Base-by-base conservation (phyloP, 2,113 vertebrate species). In the Cariama cristata region DNA sequence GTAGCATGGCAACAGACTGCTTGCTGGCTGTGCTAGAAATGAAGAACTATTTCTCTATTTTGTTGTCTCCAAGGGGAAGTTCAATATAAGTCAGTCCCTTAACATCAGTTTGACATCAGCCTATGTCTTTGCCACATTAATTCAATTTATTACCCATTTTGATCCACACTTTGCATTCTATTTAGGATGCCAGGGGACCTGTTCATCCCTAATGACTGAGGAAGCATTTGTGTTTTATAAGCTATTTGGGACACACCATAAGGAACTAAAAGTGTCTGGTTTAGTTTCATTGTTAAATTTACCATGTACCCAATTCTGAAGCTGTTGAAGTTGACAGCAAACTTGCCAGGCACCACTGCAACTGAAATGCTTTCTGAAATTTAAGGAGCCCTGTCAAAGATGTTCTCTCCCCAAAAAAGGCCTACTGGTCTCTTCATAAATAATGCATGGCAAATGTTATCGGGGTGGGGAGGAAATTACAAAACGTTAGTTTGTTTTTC, bases 221-320 rank as follows among this genome's bases (percentile, higher is more conserved):
- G 93, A 95, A 96, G 86, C 80, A 80, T 97, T 97, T 95, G 91
- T 95, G 83, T 93, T 97, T 97, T 97, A 96, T 94, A 92, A 96
- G 94, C 93, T 97, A 82, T 91, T 96, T 83, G 90, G 83, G 91
- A 94, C 80, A 93, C 62, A 87, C 86, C 83, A 92, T 93, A 96
- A 95, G 90, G 94, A 97, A 93, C 90, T 93, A 66, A 94, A 96
- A 93, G 86, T 71, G 72, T 90, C 91, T 93, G 55, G 62, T 91
- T 96, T 95, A 93, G 96, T 95, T 95, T 86, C 83, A 66, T 69
- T 95, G 88, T 93, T 93, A 92, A 96, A 96, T 91, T 96, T 96
- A 95, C 81, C 80, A 86, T 45, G 87, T 85, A 74, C 42, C 67
- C 52, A 85, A 62, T 75, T 83, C 79, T 64, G 66, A 75, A 67